Conservation (phyloP, 2,113 vertebrate genomes). For the Erythrocercus mccallii region DNA sequence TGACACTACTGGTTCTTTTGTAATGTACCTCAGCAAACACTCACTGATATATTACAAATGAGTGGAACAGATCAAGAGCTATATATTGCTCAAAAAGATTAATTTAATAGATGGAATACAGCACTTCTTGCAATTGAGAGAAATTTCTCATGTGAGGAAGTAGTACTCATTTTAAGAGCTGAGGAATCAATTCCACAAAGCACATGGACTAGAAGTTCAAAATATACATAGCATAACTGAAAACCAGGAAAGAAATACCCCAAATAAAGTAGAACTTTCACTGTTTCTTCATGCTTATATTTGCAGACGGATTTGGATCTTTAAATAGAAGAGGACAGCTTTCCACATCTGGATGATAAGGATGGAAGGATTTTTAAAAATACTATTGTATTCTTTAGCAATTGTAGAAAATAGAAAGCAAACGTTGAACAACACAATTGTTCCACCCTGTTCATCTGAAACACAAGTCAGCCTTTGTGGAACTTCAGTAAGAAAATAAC, state of each 20-base stretch:
- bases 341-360: not conserved
- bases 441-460: not conserved
- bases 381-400: not conserved
- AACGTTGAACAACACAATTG: not conserved
- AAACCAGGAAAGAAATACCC: not conserved
- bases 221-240: not conserved
- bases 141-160: not conserved
- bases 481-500: not conserved
- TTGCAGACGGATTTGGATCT: not conserved
- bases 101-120: not conserved
- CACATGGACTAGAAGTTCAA: not conserved
- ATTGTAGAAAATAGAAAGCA: not conserved
- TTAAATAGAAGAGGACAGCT: not conserved
- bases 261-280: not conserved
- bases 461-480: not conserved
- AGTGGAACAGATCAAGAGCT: not conserved
- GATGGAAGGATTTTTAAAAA: not conserved
- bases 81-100: not conserved
- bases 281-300: not conserved
- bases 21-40: not conserved
- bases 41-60: not conserved
- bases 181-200: not conserved
- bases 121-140: not conserved
- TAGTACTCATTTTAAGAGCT: not conserved
- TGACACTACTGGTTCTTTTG: not conserved